phyloP scores from a whole-genome alignment of 2,888 invertebrate genomes.

The Philaethria dido region DNA sequence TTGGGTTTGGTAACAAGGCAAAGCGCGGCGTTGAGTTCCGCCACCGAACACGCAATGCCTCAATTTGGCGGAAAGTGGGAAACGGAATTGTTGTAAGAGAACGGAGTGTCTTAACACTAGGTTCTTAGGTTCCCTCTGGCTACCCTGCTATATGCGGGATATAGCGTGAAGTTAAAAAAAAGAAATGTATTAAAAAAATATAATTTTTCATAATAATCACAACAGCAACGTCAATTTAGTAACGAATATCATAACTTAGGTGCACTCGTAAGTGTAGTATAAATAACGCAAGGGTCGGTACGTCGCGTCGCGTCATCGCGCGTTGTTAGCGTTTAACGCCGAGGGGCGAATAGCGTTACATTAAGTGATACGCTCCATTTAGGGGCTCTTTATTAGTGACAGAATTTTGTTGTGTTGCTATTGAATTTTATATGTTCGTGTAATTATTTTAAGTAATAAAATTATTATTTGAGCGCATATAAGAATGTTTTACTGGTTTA shows the following conservation, averaged over 20 bases:
- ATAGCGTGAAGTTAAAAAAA: too few species aligned
- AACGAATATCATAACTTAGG: slow-evolving; percentile 14
- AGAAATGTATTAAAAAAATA: background rate
- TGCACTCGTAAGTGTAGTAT: slow-evolving; percentile 23
- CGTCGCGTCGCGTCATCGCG: slow-evolving; percentile 48
- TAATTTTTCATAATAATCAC: background rate
- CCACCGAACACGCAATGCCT: too few species aligned
- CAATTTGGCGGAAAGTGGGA: too few species aligned
- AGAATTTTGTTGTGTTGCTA: slow-evolving; percentile 6
- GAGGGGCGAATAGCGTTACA: slow-evolving; percentile 73
- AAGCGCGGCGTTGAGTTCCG: too few species aligned
- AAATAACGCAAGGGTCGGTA: slow-evolving; percentile 25
- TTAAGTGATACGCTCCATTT: slow-evolving; percentile 75
- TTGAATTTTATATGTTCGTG: slow-evolving; percentile 4
- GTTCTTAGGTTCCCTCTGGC: too few species aligned
- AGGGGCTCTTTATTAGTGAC: slow-evolving; percentile 48
- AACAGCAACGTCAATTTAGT: slow-evolving; percentile 1
- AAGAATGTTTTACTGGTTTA: background rate
- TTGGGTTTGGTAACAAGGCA: too few species aligned
- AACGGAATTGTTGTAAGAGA: too few species aligned
- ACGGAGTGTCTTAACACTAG: too few species aligned
- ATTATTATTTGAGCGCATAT: background rate
- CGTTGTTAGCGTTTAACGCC: slow-evolving; percentile 53
- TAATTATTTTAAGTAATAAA: background rate
- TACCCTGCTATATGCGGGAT: too few species aligned